Percentiles rank a stretch among this genome's conserved stretches.
Evolutionary conservation across 2,797 vertebrate genomes (phyloP).

Genomic region (Heterohyrax brucei): DNA sequence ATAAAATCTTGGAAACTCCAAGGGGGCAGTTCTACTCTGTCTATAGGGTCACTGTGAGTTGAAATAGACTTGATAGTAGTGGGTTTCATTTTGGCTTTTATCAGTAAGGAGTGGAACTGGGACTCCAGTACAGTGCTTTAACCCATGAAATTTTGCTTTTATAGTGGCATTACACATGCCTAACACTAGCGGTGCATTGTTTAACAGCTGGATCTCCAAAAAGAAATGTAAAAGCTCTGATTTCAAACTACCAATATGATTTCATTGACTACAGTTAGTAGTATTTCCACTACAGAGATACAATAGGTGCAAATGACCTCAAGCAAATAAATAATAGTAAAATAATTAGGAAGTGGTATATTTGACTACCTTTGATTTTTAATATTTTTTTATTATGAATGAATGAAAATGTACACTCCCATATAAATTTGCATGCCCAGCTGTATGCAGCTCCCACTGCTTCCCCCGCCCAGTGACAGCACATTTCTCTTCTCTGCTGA

Average conservation of each 20-base stretch:
- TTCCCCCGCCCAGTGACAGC: no score
- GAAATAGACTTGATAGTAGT: no score
- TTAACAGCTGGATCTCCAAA: slow-evolving; percentile 40
- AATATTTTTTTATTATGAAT: slow-evolving; percentile 7
- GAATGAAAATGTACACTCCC: no score
- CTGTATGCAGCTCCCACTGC: no score
- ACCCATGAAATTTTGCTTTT: slow-evolving; percentile 42
- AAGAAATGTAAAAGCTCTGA: slow-evolving; percentile 17
- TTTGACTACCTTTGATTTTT: slow-evolving; percentile 48
- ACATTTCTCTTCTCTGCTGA: neutral
- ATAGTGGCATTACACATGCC: neutral
- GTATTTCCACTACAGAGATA: neutral
- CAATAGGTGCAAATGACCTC: neutral
- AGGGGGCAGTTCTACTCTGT: no score
- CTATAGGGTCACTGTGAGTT: no score
- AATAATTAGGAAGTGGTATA: slow-evolving; percentile 39
- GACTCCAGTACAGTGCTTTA: neutral
- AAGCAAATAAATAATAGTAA: slow-evolving; percentile 18
- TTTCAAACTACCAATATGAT: slow-evolving; percentile 6
- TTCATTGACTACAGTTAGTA: neutral
- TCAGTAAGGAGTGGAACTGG: slow-evolving; percentile 38
- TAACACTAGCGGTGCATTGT: neutral
- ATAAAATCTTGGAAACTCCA: no score
- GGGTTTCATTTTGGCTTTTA: neutral
- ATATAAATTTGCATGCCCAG: no score